These are phyloP conservation scores for Cladopsammia gracilis DNA, from an alignment of 64 coral and sea anemone species.

Conservation along the genomic window DNA sequence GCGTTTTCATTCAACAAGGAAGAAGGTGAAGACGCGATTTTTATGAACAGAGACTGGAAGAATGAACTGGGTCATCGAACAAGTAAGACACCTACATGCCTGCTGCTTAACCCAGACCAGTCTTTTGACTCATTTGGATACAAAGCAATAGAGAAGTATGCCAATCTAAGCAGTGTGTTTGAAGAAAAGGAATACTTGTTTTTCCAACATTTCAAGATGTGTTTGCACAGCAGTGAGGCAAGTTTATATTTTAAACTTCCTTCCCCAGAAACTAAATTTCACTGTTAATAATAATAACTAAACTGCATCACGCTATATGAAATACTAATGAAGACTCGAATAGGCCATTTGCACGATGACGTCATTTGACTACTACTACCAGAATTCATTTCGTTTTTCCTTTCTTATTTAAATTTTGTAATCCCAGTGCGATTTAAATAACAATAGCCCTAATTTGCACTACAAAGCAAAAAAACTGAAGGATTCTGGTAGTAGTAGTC, in stretches of 20 bases:
- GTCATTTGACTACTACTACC: too few relatives aligned
- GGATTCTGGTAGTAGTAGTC: too few relatives aligned
- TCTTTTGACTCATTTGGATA: conserved; percentile 57
- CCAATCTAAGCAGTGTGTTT: not conserved
- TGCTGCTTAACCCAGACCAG: conserved; percentile 32
- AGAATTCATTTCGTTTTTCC: too few relatives aligned
- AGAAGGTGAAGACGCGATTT: conserved; percentile 42
- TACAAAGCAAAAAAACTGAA: too few relatives aligned
- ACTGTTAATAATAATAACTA: too few relatives aligned
- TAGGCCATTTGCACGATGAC: too few relatives aligned
- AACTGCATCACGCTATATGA: too few relatives aligned
- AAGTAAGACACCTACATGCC: conserved; percentile 34
- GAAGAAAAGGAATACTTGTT: conserved; percentile 44
- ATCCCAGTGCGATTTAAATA: too few relatives aligned
- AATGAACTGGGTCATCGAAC: conserved; percentile 42
- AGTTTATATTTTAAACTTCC: not conserved
- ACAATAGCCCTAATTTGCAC: too few relatives aligned
- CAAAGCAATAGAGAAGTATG: conserved; percentile 36
- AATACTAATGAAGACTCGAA: too few relatives aligned
- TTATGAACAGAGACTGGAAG: conserved; percentile 53
- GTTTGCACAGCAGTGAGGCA: conserved; percentile 34
- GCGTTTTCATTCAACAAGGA: conserved; percentile 53
- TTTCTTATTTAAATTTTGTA: too few relatives aligned
- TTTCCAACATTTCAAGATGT: conserved; percentile 58
- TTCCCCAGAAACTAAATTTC: too few relatives aligned